Conservation (phyloP, 2,888 invertebrate genomes). For the Catocala nupta region DNA sequence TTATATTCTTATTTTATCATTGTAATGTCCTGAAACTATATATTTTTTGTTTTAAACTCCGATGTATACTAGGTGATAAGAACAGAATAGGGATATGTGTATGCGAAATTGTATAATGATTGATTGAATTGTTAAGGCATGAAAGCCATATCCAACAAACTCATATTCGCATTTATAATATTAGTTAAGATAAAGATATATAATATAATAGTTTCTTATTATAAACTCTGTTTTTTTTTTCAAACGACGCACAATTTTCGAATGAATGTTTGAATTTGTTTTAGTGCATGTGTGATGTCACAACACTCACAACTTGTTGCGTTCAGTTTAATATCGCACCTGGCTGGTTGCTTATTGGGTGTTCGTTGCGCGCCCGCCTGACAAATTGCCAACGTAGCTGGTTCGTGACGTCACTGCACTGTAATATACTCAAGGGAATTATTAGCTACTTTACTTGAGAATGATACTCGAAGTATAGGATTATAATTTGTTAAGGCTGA, state of each 20-base stretch:
- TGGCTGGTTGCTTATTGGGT: slow-evolving; percentile 54
- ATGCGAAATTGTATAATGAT: no score
- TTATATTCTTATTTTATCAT: no score
- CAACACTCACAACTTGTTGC: slow-evolving; percentile 43
- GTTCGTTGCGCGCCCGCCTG: slow-evolving; percentile 48
- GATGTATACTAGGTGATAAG: no score
- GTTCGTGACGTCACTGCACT: slow-evolving; percentile 43
- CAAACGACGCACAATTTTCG: neutral
- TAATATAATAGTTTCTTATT: no score
- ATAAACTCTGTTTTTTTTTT: no score
- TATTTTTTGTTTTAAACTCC: no score
- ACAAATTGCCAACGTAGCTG: slow-evolving; percentile 42
- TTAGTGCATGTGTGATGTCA: slow-evolving; percentile 7
- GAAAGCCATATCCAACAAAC: no score
- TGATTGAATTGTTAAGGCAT: no score
- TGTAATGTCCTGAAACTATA: no score
- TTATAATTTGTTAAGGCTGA: slow-evolving; percentile 26
- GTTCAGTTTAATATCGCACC: slow-evolving; percentile 54
- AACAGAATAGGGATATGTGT: no score
- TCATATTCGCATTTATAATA: no score
- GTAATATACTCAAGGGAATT: slow-evolving; percentile 39
- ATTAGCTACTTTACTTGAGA: slow-evolving; percentile 31
- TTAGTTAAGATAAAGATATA: no score
- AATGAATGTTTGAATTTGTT: neutral
- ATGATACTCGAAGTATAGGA: slow-evolving; percentile 9